Evolutionary conservation across 2,888 invertebrate species (phyloP).

Genomic region (Amphipyra berbera): DNA sequence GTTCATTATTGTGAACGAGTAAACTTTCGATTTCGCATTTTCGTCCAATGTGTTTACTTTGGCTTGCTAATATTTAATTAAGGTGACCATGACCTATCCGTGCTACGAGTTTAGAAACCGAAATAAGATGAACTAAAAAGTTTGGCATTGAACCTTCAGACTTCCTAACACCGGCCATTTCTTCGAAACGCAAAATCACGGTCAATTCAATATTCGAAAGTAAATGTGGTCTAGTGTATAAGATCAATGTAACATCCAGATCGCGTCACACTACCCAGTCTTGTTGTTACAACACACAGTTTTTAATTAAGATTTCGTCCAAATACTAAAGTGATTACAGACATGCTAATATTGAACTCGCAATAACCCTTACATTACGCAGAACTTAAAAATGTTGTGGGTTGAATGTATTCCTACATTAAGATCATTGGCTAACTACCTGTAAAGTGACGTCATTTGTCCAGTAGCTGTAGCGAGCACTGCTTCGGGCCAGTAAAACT

Average conservation of each 20-base stretch:
- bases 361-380: constrained; percentile 1
- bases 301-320: constrained; percentile 20
- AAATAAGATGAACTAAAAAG: background rate
- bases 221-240: too few relatives aligned
- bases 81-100: background rate
- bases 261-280: background rate
- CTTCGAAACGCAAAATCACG: too few relatives aligned
- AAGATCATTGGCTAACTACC: too few relatives aligned
- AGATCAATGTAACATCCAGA: too few relatives aligned
- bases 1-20: background rate
- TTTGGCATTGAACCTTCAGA: background rate
- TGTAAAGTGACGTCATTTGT: too few relatives aligned
- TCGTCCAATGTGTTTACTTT: background rate
- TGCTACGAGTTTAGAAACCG: background rate
- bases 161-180: constrained; percentile 1
- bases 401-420: too few relatives aligned
- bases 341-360: background rate
- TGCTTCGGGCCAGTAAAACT: too few relatives aligned
- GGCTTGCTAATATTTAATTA: constrained; percentile 8
- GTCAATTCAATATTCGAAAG: too few relatives aligned
- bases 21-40: background rate
- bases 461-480: too few relatives aligned
- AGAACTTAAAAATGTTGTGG: background rate
- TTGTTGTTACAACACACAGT: constrained; percentile 1
- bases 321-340: constrained; percentile 14